phyloP scores from a whole-genome alignment of 2,888 invertebrate genomes.

The Pristionchus maxplancki region DNA sequence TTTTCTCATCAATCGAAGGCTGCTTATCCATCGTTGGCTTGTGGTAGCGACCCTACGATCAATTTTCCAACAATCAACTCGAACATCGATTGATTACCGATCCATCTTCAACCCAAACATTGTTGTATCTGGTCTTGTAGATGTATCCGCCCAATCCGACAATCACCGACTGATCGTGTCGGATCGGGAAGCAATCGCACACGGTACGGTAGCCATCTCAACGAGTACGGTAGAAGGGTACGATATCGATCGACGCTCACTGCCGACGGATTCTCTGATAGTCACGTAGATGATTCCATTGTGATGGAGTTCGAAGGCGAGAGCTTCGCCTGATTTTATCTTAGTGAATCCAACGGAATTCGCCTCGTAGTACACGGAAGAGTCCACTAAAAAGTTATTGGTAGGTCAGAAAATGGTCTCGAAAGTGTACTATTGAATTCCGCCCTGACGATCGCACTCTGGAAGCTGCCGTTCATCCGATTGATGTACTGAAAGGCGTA shows the following conservation, averaged over 20 bases:
- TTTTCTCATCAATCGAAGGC: not conserved
- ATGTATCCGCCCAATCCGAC: not conserved
- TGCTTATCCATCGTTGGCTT: not conserved
- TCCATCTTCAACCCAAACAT: not conserved
- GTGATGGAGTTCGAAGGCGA: slow-evolving; percentile 16
- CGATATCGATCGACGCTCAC: not conserved
- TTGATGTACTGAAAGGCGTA: slow-evolving; percentile 36
- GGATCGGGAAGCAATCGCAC: not conserved
- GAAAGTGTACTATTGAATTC: not conserved
- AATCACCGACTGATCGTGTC: not conserved
- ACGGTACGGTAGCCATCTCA: not conserved
- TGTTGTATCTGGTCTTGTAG: not conserved
- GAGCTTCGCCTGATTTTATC: not conserved
- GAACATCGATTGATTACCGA: too few relatives aligned
- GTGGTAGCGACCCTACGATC: not conserved
- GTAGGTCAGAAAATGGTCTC: too few relatives aligned
- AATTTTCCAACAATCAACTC: too few relatives aligned
- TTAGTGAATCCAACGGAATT: slow-evolving; percentile 35
- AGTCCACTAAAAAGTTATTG: too few relatives aligned
- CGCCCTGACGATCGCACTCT: not conserved
- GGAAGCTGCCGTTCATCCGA: not conserved
- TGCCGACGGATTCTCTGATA: not conserved
- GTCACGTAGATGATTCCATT: slow-evolving; percentile 27
- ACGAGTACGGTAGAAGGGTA: not conserved
- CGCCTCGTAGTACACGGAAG: not conserved